Base-by-base conservation (phyloP, 2,797 vertebrate species). In the Eremophila alpestris region DNA sequence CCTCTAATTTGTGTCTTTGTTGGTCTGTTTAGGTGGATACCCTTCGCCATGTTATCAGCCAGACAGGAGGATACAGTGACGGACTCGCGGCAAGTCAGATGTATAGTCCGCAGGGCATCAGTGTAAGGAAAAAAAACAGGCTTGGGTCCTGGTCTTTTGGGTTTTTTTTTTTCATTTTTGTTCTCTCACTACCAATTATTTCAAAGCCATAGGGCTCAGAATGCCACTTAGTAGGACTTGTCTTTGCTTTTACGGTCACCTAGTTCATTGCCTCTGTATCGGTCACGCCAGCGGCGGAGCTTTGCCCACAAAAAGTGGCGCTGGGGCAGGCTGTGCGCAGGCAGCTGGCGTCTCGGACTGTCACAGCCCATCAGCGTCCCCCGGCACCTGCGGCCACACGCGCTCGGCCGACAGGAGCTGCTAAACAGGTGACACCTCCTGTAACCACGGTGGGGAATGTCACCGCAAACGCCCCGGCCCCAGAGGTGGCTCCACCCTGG, bases 41-140 rank as follows among this genome's bases (percentile, higher is more conserved):
- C 98, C 99, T 99, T 99, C 99, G 99, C 99, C 99, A 99, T 99
- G 99, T 99, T 99, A 99, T 99, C 99, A 99, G 99, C 98, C 99
- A 99, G 99, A 99, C 99, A 99, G 99, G 99, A 98, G 99, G 99
- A 98, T 99, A 99, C 99, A 99, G 99, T 99, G 99, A 99, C 95
- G 99, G 98, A 98, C 99, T 99, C 97, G 98, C 99, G 98, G 99
- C 99, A 98, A 99, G 98, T 98, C 99, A 99, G 98, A 99, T 99
- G 99, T 99, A 99, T 99, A 99, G 99, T 99, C 99, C 99, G 97
- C 99, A 99, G 98, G 99, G 99, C 99, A 99, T 99, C 99, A 99
- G 99, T 98, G 99, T 99, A 99, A 99, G 99, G 97, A 98, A 96
- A 95, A 92, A 87, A 94, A 97, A 95, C 70, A 97, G 97, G 91